A percentile compares a stretch with the other conserved stretches of the same genome.
Evolutionary conservation across 2,113 vertebrate genomes (phyloP).

Genomic region (Rhynchomys soricoides): DNA sequence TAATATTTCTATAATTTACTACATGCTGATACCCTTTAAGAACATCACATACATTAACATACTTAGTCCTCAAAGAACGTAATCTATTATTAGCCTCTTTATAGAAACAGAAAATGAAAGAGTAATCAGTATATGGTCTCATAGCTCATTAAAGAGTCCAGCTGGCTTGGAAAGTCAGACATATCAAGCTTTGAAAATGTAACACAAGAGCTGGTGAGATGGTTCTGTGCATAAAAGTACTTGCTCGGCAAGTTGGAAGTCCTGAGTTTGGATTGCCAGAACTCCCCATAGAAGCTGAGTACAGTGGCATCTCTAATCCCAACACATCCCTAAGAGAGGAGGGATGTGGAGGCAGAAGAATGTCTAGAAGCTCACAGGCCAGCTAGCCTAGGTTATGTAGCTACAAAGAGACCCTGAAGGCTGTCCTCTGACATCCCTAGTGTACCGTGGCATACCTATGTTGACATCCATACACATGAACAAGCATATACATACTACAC

Average conservation of each 20-base stretch:
- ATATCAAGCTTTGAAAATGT: background rate
- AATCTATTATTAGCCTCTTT: background rate
- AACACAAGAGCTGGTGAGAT: background rate
- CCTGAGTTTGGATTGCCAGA: background rate
- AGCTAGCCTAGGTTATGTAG: too few relatives aligned
- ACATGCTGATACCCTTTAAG: background rate
- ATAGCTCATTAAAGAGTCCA: background rate
- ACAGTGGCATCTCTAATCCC: background rate
- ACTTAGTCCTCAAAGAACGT: background rate
- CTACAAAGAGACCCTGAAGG: background rate
- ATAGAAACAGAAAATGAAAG: background rate
- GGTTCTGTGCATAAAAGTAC: background rate
- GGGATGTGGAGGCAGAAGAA: background rate
- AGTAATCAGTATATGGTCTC: background rate
- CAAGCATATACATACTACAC: background rate
- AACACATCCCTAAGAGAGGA: background rate
- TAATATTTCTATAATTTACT: background rate
- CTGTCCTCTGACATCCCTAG: background rate
- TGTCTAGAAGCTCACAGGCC: background rate
- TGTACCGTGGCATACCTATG: background rate
- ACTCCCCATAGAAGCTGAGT: background rate
- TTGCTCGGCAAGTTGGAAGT: background rate
- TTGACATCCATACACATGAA: background rate
- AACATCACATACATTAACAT: background rate
- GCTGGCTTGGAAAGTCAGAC: background rate